Evolutionary conservation across 1,140 invertebrate genomes (phyloP), one percentile per base, ranked within the genome.

Genomic region (Neotoxoptera formosana): DNA sequence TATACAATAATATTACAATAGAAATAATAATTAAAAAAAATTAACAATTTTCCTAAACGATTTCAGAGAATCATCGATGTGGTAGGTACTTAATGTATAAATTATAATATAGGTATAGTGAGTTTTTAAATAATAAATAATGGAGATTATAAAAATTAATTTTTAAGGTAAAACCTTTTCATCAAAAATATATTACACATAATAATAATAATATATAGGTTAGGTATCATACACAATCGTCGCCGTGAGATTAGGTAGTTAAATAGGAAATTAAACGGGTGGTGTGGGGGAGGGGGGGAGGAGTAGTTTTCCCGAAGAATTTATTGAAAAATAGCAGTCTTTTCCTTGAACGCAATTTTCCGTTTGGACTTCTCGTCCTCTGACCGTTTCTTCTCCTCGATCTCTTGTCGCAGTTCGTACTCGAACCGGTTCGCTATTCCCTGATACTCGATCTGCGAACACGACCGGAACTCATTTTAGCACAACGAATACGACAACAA

Each of bases 351-450:
- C 94, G 97, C 96, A 94, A 96, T 96, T 94, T 97, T 96, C 91
- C 98, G 96, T 56, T 96, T 95, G 23, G 97, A 97, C 94, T 96
- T 97, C 94, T 98, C 97, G 94, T 98, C 97, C 94, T 98, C 97
- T 94, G 97, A 96, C 34, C 97, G 96, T 94, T 97, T 97, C 94
- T 97, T 96, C 94, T 98, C 97, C 95, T 98, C 98, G 95, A 98
- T 97, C 95, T 98, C 98, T 95, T 97, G 96, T 90, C 97, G 96
- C 86, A 98, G 98, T 95, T 98, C 98, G 94, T 97, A 96, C 94
- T 98, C 97, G 95, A 98, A 98, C 95, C 91, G 67, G 48, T 93
- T 93, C 48, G 91, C 91, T 36, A 93, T 97, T 20, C 96, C 95
- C 60, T 98, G 95, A 95, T 98, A 97, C 95, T 98, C 97, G 94